Base-by-base conservation (phyloP, 1,140 invertebrate genomes). In the Macrosteles quadrilineatus region DNA sequence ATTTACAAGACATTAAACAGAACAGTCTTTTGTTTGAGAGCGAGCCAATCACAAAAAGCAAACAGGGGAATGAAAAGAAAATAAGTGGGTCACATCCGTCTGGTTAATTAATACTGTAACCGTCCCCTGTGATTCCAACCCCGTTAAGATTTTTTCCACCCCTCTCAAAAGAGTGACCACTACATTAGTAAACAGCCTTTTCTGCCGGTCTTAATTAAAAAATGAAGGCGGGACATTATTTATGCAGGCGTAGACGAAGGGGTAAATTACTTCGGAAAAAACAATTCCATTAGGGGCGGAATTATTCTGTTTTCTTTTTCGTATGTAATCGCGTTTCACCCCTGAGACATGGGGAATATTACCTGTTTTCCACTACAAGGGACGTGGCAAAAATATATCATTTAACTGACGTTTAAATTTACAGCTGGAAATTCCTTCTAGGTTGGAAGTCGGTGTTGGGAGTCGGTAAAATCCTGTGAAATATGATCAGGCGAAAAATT, bases 51-150 rank as follows among this genome's bases (percentile, higher is more conserved):
- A 64, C 29, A 25, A 21, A 43, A 66, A 66, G 32, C 63, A 66
- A 66, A 66, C 63, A 66, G 40, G 63, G 63, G 63, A 66, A 66
- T 43, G 63, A 43, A 66, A 66, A 66, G 63, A 66, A 66, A 66
- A 66, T 66, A 66, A 6, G 21, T 43, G 40, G 63, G 63, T 66
- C 63, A 66, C 21, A 2, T 66, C 23, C 27, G 55, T n/a, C n/a
- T n/a, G 27, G 55, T 36, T 36, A 36, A 36, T 36, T 14, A 57
- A 57, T 36, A 66, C 40, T 12, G 27, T 21, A 25, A 30, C 45
- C 36, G 27, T 23, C 63, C 21, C 63, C 27, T 21, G 29, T 29
- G 27, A 4, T 59, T 14, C 21, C 55, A 25, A 27, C 6, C 14
- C 32, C 14, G 32, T 59, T 59, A 59, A 59, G 55, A 59, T 59